Conservation (phyloP, 2,113 vertebrate genomes). For the Geococcyx californianus region DNA sequence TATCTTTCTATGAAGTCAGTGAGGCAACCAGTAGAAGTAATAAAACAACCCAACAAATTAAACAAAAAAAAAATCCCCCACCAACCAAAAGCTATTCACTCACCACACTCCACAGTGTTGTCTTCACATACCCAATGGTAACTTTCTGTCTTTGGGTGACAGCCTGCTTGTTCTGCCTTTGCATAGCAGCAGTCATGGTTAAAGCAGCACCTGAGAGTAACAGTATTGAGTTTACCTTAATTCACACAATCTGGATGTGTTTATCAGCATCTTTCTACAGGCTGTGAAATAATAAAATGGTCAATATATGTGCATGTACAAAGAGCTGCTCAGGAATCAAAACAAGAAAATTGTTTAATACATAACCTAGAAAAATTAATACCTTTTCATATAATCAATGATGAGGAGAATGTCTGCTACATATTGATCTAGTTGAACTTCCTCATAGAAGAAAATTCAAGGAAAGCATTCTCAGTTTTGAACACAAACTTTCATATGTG, state of each 20-base stretch:
- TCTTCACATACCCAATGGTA: conserved; percentile 73
- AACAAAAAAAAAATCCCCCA: not conserved
- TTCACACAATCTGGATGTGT: not conserved
- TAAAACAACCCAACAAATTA: not conserved
- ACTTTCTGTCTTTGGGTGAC: conserved; percentile 58
- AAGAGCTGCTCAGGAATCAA: not conserved
- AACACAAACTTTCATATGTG: not conserved
- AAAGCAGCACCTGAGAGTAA: conserved; percentile 71
- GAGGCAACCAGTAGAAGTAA: not conserved
- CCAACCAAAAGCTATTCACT: not conserved
- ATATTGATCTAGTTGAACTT: not conserved
- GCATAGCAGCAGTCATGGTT: conserved; percentile 75
- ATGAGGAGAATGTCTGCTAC: not conserved
- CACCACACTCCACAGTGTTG: conserved; percentile 52
- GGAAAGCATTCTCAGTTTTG: not conserved
- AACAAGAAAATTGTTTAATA: not conserved
- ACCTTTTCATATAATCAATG: not conserved
- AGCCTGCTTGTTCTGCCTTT: conserved; percentile 46
- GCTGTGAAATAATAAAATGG: not conserved
- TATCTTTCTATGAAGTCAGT: not conserved
- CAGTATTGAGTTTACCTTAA: not conserved
- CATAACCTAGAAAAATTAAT: not conserved
- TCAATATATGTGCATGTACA: not conserved
- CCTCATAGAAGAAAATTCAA: not conserved
- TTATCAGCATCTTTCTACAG: not conserved